Percentiles rank a stretch among this genome's conserved stretches.
Evolutionary conservation across 2,113 vertebrate species (phyloP).

Genomic region (Muntiacus reevesi): DNA sequence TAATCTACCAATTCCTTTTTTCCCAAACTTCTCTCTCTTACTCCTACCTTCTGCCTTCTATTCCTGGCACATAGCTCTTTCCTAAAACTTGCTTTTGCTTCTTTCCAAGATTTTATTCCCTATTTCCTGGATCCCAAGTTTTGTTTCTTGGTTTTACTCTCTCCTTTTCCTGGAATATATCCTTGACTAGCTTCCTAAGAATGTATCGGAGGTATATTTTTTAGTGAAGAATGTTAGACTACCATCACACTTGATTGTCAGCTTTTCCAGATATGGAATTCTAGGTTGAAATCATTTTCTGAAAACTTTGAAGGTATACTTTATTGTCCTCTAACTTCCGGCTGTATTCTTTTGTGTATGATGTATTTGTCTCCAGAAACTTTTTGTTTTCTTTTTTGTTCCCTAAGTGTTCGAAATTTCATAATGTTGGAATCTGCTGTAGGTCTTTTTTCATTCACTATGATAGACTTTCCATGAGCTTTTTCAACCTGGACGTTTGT

Average conservation of each 20-base stretch:
- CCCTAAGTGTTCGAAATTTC: neutral
- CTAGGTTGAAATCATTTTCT: neutral
- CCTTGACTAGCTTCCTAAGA: neutral
- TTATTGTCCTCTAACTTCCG: neutral
- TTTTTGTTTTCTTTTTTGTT: constrained; percentile 1
- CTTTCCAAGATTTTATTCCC: neutral
- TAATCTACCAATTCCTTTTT: neutral
- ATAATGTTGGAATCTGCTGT: neutral
- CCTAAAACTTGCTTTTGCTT: neutral
- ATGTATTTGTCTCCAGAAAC: neutral
- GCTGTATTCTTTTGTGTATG: neutral
- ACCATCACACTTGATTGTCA: neutral
- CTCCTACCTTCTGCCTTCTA: neutral
- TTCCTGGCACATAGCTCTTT: neutral
- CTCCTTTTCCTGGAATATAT: neutral
- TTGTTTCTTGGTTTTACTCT: constrained; percentile 10
- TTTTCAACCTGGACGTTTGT: neutral
- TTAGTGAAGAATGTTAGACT: neutral
- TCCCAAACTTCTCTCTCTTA: neutral
- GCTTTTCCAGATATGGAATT: neutral
- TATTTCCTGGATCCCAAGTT: neutral
- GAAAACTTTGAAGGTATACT: neutral
- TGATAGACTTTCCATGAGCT: neutral
- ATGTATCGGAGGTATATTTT: neutral
- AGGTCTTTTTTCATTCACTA: neutral